These are phyloP conservation scores for Globia sparganii DNA, from an alignment of 2,888 invertebrate species.

Conservation along the genomic window DNA sequence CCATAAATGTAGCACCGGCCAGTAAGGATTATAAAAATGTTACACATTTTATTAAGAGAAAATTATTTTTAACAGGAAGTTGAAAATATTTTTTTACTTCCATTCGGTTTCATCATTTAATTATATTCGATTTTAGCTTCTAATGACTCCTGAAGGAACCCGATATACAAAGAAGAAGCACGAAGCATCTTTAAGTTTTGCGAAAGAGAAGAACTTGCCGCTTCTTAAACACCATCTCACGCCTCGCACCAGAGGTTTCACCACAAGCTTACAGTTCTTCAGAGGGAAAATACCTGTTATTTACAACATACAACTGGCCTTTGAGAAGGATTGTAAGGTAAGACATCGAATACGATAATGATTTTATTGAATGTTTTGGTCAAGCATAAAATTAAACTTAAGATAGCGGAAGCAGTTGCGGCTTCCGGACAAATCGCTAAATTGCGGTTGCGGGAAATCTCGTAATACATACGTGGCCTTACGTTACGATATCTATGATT, in stretches of 20 bases:
- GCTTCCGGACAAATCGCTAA: conserved; percentile 7
- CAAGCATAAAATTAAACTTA: conserved; percentile 4
- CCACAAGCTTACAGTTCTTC: conserved; percentile 95
- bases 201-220: conserved; percentile 95
- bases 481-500: conserved; percentile 19
- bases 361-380: conserved; percentile 7
- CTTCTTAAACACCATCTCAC: conserved; percentile 96
- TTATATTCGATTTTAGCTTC: conserved; percentile 90
- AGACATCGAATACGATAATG: conserved; percentile 20
- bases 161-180: conserved; percentile 97
- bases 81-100: neutral
- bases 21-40: conserved; percentile 5
- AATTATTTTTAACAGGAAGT: neutral
- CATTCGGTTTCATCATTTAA: conserved; percentile 3
- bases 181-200: conserved; percentile 96
- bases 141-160: conserved; percentile 98
- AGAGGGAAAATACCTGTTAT: conserved; percentile 95
- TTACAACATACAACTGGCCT: conserved; percentile 95
- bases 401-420: conserved; percentile 23
- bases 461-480: conserved; percentile 16
- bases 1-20: neutral
- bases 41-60: neutral
- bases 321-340: conserved; percentile 91
- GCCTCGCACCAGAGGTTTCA: conserved; percentile 98
- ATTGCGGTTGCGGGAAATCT: conserved; percentile 7